Base-by-base conservation (phyloP, 2,797 vertebrate genomes). In the Synaphobranchus kaupii region DNA sequence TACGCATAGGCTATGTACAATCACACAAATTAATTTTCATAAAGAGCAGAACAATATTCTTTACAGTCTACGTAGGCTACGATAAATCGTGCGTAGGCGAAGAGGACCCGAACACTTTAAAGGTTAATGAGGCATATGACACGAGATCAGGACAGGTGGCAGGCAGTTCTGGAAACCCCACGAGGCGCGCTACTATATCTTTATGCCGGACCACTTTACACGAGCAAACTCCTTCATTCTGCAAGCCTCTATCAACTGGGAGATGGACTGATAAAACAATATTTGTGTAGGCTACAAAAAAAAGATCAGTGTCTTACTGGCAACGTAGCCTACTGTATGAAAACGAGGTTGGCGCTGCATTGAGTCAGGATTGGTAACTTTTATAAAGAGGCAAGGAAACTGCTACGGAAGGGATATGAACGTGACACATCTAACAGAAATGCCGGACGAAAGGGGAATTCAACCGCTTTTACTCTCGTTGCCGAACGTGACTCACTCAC, bases 381-480 rank as follows among this genome's bases (percentile, higher is more conserved):
- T 80, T 3, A 10, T 31, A 50, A 44, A 4, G 73, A 78, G 31
- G 73, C 31, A 44, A 44, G 73, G 76, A 80, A 80, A 20, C 44
- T 25, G 76, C 7, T 22, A 47, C 13, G 76, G 76, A 80, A 80
- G 39, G 44, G 76, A 80, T n/a, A 80, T 9, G 44, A n/a, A 80
- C 76, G 76, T 80, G 76, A 80, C 76, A 17, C 76, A 80, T 80
- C 44, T 22, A 22, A 22, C 20, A 48, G 44, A 80, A 48, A 80
- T 48, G 76, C 76, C 76, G 20, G 76, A 47, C 76, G 17, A 48
- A 80, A 50, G 76, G 76, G 76, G 76, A 80, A 80, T 80, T 80
- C 76, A 80, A 47, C 39, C 76, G 39, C 39, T 9, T 80, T 48
- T 48, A 80, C 76, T 80, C 44, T 80, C 44, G 71, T 34, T 76